Evolutionary conservation across 1,140 invertebrate species (phyloP), one percentile per base, ranked within the genome.

Genomic region (Caenorhabditis inopinata): DNA sequence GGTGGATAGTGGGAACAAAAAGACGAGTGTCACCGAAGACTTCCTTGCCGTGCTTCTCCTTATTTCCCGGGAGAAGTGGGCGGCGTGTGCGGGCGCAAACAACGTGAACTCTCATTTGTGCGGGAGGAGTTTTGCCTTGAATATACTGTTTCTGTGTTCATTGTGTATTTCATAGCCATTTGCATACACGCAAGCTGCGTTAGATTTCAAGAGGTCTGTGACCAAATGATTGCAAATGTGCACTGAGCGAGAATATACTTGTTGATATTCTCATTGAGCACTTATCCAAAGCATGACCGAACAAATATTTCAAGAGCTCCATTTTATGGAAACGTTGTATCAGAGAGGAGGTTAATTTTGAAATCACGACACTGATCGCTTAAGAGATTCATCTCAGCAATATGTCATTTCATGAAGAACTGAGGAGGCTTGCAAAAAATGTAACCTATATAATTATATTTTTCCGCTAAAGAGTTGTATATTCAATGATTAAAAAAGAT

Each of bases 121-220:
- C 27, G 18, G 48, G 48, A 27, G 58, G 32, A 42, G 58, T 12
- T 14, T 68, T 58, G 51, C 51, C 29, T 29, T 29, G n/a, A 58
- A 58, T 32, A 68, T 68, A 68, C 58, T 68, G 58, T 68, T 68
- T 68, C 58, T 68, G 32, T 68, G 12, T 16, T 68, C 27, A n/a
- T 32, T 68, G 58, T 68, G 58, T 68, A 25, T 58, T 58, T 58
- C 51, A 32, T 58, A 25, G 51, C 23, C 58, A 68, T 68, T 68
- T 68, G 58, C 58, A 68, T 68, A 68, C 58, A n/a, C n/a, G n/a
- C n/a, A 42, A 68, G 58, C 58, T 68, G 58, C 58, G 58, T 68
- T 21, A 42, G n/a, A 32, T 68, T 68, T 68, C 58, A 68, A 68
- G 58, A 68, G 58, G 58, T 23, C 16, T 53, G 58, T 23, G 32